phyloP scores from a whole-genome alignment of 1,140 invertebrate species.

The Diachasmimorpha longicaudata region DNA sequence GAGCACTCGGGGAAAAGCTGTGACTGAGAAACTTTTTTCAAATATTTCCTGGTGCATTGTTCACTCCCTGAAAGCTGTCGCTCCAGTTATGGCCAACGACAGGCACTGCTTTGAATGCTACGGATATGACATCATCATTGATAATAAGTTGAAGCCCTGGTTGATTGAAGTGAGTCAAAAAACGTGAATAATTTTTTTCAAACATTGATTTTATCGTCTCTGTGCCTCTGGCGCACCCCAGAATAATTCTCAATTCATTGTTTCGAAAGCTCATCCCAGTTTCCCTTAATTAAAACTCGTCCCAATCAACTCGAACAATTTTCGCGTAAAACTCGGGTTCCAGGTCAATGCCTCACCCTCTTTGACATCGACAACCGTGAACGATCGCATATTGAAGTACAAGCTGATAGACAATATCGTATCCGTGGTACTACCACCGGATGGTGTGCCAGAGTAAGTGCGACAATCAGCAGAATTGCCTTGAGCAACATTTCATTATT shows the following conservation, averaged over 20 bases:
- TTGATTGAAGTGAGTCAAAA: conserved; percentile 74
- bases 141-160: conserved; percentile 86
- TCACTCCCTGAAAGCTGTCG: conserved; percentile 81
- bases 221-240: no score
- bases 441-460: conserved; percentile 85
- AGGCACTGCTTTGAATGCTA: conserved; percentile 85
- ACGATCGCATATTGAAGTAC: conserved; percentile 94
- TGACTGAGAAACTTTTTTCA: conserved; percentile 83
- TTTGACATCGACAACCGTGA: conserved; percentile 91
- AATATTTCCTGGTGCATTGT: conserved; percentile 90
- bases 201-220: no score
- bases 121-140: conserved; percentile 88
- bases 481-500: conserved; percentile 18
- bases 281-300: not conserved
- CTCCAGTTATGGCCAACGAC: conserved; percentile 77
- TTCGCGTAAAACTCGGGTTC: conserved; percentile 30
- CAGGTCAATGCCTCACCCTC: conserved; percentile 95
- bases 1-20: conserved; percentile 86
- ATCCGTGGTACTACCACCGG: conserved; percentile 87
- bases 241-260: no score
- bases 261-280: not conserved
- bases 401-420: conserved; percentile 95
- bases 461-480: not conserved
- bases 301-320: not conserved
- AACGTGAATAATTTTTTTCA: no score